Evolutionary conservation across 2,113 vertebrate species (phyloP), one percentile per base, ranked within the genome.

Genomic region (Theristicus caerulescens): DNA sequence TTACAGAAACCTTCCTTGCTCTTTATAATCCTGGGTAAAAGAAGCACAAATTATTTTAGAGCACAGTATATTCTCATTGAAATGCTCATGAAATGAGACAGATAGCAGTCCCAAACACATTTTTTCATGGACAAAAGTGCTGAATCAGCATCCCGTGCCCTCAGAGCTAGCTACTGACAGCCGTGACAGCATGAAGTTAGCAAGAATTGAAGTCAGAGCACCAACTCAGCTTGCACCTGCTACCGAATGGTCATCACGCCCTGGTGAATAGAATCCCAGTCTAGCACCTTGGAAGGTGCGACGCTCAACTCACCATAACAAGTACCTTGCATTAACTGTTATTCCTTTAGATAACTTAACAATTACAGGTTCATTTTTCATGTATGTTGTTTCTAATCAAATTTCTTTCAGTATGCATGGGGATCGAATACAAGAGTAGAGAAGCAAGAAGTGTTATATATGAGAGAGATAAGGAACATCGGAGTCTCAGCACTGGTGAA

Each of bases 331-430:
- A n/a, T 54, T 76, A 47, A 22, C 67, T 44, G 16, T 16, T 9
- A 14, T 21, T 83, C 42, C 24, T 84, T 81, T 44, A 73, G 34
- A 17, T 44, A 8, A 81, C 42, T 84, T 78, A 44, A 86, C 24
- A 54, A 11, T 73, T 54, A 40, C 13, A 70, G 34, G 27, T 26
- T 64, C 17, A 14, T 78, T 89, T 73, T 81, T 65, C 83, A 72
- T 2, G 2, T 47, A 47, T 1, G 1, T 32, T 31, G 8, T 0
- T 77, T 88, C 40, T 4, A 81, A 57, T 3, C 8, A 74, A 15
- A 38, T 74, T 66, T 79, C 36, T 85, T 74, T 13, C 52, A 42
- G 8, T 21, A 57, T 51, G 47, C 34, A 47, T 26, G 20, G 55
- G 15, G 8, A 38, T 36, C 55, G 32, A 65, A 15, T n/a, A 38